Base-by-base conservation (phyloP, 2,888 invertebrate genomes). In the Heliconius ismenius region DNA sequence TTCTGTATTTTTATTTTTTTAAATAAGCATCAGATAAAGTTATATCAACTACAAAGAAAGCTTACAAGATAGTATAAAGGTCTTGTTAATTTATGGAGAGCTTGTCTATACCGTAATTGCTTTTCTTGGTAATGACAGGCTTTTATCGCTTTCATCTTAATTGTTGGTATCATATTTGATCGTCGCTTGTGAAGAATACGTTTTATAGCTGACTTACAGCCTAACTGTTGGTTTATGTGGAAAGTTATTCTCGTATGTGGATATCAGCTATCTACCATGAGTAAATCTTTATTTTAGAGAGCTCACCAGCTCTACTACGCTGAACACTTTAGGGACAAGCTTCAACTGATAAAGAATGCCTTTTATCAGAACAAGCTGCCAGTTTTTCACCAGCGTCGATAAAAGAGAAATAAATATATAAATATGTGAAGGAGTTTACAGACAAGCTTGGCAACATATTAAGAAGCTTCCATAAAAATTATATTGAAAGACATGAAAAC, bases 71-170 rank as follows among this genome's bases (percentile, higher is more conserved):
- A 70, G 39, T 58, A 62, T 49, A 69, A 70, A 64, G 43, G 70
- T 65, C 76, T 64, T 54, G 73, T 64, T 72, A 73, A 73, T 74
- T 74, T 73, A 77, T 79, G 77, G n/a, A 76, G 73, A 79, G 70
- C 65, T 69, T 76, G 77, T 76, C 79, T 77, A 74, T 77, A 75
- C 70, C 67, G 73, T 79, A 79, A 77, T 79, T 79, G 77, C 77
- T 77, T 79, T 75, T 76, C 77, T 75, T 75, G 77, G 70, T 79
- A 76, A 70, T 76, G 79, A 79, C 75, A 77, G 75, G 73, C 65
- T 77, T 70, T 79, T 79, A 79, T 74, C 77, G 73, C 54, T 64
- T 69, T 58, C 26, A 72, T 73, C 58, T 73, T 77, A 77, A 77
- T 77, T 79, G 74, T 74, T 70, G 70, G 73, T 67, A 74, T 76